A percentile compares a stretch with the other conserved stretches of the same genome.
These are phyloP conservation scores for Phataginus tricuspis DNA, from an alignment of 2,797 vertebrate species.

Conservation along the genomic window DNA sequence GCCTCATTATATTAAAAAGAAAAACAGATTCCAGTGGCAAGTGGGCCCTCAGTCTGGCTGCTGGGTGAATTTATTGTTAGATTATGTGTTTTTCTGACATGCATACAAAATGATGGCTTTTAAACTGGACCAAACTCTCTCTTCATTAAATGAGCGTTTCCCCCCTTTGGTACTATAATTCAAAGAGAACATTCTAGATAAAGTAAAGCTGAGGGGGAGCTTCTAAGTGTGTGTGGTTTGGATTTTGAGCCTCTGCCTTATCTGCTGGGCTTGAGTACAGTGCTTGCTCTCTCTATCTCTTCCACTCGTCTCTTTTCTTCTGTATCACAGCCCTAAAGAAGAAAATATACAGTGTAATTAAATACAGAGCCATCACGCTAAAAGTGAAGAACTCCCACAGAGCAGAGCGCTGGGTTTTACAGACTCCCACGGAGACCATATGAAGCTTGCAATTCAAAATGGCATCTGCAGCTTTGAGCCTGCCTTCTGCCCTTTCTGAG, in stretches of 20 bases:
- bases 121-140: conserved; percentile 85
- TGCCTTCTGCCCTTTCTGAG: conserved; percentile 69
- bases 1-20: conserved; percentile 87
- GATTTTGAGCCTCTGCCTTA: conserved; percentile 73
- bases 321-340: conserved; percentile 66
- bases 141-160: conserved; percentile 84
- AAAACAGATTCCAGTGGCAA: conserved; percentile 85
- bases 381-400: conserved; percentile 74
- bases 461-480: conserved; percentile 67
- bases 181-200: conserved; percentile 83
- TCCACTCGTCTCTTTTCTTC: conserved; percentile 11
- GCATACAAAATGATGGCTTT: conserved; percentile 85
- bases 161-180: conserved; percentile 80
- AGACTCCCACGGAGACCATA: conserved; percentile 78
- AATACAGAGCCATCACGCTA: conserved; percentile 73
- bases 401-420: conserved; percentile 69
- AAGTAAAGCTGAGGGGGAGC: conserved; percentile 83
- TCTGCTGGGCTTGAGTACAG: conserved; percentile 64
- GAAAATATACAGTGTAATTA: conserved; percentile 84
- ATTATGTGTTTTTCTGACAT: conserved; percentile 85
- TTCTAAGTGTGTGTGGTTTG: conserved; percentile 73
- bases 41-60: conserved; percentile 80
- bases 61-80: conserved; percentile 86
- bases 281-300: conserved; percentile 59
- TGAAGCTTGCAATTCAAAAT: conserved; percentile 73